Percentiles rank a stretch among this genome's conserved stretches.
Evolutionary conservation across 2,797 vertebrate genomes (phyloP).

Genomic region (Esox masquinongy): DNA sequence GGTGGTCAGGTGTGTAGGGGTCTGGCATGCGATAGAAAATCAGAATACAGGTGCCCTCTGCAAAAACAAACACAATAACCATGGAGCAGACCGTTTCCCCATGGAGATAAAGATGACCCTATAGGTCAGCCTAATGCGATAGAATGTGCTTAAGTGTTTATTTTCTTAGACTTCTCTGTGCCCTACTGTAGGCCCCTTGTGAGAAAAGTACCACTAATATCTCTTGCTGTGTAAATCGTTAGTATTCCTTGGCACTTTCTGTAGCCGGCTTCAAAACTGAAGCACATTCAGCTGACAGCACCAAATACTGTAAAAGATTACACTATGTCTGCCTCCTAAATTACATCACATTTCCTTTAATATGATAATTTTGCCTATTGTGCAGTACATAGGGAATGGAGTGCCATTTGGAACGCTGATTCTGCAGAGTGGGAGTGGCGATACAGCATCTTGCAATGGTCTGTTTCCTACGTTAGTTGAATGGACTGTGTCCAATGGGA

Average conservation of each 20-base stretch:
- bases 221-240: constrained; percentile 11
- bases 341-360: background rate
- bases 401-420: background rate
- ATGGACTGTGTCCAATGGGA: constrained; percentile 1
- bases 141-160: background rate
- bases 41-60: too few species aligned
- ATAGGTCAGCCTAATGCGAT: background rate
- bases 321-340: background rate
- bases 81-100: background rate
- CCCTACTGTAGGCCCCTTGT: constrained; percentile 4
- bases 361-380: background rate
- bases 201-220: background rate
- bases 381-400: background rate
- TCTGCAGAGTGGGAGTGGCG: background rate
- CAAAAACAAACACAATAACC: too few species aligned
- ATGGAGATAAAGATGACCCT: background rate
- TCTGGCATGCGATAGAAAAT: too few species aligned
- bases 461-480: constrained; percentile 7
- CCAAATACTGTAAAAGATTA: background rate
- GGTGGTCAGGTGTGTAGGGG: too few species aligned
- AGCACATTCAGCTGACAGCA: background rate
- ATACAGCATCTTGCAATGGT: background rate
- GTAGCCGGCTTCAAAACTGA: background rate
- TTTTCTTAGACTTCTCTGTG: background rate
- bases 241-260: constrained; percentile 8